These are phyloP conservation scores for Empis stercorea DNA, from an alignment of 2,888 invertebrate genomes.

Conservation along the genomic window DNA sequence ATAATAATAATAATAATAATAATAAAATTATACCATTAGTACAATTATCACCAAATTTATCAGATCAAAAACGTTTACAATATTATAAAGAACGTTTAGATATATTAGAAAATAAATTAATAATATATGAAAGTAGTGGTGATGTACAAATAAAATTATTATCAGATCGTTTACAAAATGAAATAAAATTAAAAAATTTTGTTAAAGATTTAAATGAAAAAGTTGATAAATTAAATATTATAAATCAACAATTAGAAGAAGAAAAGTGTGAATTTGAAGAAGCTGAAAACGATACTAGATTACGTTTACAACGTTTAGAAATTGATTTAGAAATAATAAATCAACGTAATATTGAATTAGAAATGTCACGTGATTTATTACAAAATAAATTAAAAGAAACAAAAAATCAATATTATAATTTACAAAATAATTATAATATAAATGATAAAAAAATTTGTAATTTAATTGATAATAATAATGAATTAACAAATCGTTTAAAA, in stretches of 20 bases:
- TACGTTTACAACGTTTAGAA: constrained; percentile 41
- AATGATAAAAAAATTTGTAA: constrained; percentile 42
- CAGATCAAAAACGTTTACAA: constrained; percentile 46
- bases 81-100: constrained; percentile 54
- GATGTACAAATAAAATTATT: constrained; percentile 48
- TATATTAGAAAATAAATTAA: constrained; percentile 49
- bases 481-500: constrained; percentile 42
- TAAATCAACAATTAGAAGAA: constrained; percentile 53
- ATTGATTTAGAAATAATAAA: constrained; percentile 46
- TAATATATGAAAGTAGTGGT: constrained; percentile 51
- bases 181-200: constrained; percentile 41
- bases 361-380: constrained; percentile 46
- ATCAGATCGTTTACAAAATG: constrained; percentile 48
- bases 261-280: constrained; percentile 63
- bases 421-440: constrained; percentile 40
- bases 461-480: constrained; percentile 40
- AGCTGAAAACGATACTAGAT: constrained; percentile 57
- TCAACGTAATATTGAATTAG: constrained; percentile 39
- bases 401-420: constrained; percentile 36
- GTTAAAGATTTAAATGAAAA: constrained; percentile 37
- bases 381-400: constrained; percentile 42
- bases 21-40: constrained; percentile 20
- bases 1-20: constrained; percentile 14
- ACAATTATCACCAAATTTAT: constrained; percentile 18
- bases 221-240: constrained; percentile 46